Evolutionary conservation across 37 sponge, comb jelly and placozoan genomes (phyloP), one percentile per base, ranked within the genome.

Genomic region (Chondrosia reniformis): DNA sequence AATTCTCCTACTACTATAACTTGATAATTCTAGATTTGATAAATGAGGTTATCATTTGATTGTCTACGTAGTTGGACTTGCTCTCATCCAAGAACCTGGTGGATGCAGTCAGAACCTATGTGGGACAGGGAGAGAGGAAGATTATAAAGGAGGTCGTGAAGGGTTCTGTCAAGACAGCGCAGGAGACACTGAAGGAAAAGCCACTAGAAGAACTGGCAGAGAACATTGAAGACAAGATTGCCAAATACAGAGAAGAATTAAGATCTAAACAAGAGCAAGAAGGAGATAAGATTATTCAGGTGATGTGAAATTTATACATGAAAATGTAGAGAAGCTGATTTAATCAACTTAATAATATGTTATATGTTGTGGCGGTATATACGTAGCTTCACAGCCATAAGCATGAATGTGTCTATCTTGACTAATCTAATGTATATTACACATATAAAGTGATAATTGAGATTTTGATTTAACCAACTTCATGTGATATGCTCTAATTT

Each of bases 51-150:
- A n/a, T n/a, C n/a, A n/a, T n/a, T n/a, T n/a, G n/a, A n/a, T n/a
- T n/a, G n/a, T n/a, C n/a, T n/a, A n/a, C n/a, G 13, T 22, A 85
- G 55, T 63, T 93, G 42, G 45, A 74, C 5, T 33, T 96, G 30
- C 79, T 96, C 13, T 90, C 91, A 10, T 88, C 87, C 33, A 84
- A 84, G 45, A 83, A 64, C 79, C 72, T 96, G 46, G 67, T 66
- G 1, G 91, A 84, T 30, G 91, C 97, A 0, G 78, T 90, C 40
- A 54, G 43, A 41, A 82, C 86, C 59, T 93, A 74, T 80, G 97
- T 96, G 45, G 89, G 90, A 28, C 93, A 96, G 84, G 71, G 80
- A 45, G 97, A 93, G 58, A 92, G 65, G 34, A 91, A 96, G 2
- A 81, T 89, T 33, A 66, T 96, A 27, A 36, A 45, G n/a, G 90